These are phyloP conservation scores for Tenthredo livida DNA, from an alignment of 2,888 invertebrate species.

Conservation along the genomic window DNA sequence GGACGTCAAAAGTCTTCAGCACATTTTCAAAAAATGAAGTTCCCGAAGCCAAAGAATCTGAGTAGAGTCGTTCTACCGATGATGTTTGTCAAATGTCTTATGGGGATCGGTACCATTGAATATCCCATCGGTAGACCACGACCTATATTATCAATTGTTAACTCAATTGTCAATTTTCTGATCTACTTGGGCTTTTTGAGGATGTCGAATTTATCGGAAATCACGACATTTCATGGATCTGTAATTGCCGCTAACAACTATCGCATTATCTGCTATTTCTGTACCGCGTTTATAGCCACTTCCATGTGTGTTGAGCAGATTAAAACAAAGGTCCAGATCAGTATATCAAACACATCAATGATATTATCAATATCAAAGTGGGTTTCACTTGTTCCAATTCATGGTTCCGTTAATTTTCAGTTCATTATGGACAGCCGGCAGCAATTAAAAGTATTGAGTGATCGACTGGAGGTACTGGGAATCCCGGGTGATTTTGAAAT, in stretches of 20 bases:
- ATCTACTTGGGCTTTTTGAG: not conserved
- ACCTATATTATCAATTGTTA: not conserved
- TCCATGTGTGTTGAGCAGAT: not conserved
- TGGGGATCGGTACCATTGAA: not conserved
- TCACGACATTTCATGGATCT: not conserved
- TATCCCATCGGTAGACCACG: constrained; percentile 4
- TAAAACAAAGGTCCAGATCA: not conserved
- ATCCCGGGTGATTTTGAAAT: not conserved
- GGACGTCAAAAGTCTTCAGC: not conserved
- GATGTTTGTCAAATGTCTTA: not conserved
- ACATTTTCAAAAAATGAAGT: constrained; percentile 2
- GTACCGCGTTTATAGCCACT: not conserved
- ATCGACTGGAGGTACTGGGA: not conserved
- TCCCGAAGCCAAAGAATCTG: not conserved
- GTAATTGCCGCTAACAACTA: not conserved
- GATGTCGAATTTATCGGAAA: not conserved
- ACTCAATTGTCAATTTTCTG: not conserved
- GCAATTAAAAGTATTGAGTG: not conserved
- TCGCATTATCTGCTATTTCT: not conserved
- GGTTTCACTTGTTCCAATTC: not conserved
- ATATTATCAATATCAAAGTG: not conserved
- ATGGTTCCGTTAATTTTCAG: not conserved
- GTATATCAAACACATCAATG: not conserved
- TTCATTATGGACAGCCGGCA: not conserved
- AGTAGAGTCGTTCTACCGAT: not conserved